Base-by-base conservation (phyloP, 1,140 invertebrate species). In the Meteorus sp. region DNA sequence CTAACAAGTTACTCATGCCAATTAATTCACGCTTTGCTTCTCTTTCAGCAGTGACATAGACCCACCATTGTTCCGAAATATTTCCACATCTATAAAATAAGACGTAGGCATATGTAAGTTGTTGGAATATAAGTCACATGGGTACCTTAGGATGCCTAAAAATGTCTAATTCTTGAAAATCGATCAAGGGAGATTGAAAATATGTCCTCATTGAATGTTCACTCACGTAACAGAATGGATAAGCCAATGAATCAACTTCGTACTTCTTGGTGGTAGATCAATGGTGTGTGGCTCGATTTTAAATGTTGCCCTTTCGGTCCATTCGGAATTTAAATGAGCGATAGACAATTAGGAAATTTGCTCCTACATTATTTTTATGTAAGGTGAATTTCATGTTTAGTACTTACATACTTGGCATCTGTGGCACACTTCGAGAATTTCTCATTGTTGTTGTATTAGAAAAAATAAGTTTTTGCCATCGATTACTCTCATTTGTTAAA, bases 401-500 rank as follows among this genome's bases (percentile, higher is more conserved):
- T 23, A 19, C 53, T 27, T 35, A 56, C 48, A n/a, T 51, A 2
- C 37, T 43, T 23, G 60, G 55, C 6, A 8, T 15, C 31, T 31
- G 20, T 5, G 43, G 29, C 11, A 35, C 45, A 6, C 44, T 59
- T 43, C 55, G 60, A 7, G 51, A 35, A 9, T 63, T 23, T 9
- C 17, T 41, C 15, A 67, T 6, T 39, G 69, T 65, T n/a, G 55
- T 57, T 3, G 35, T 47, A 47, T 63, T 74, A 0, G 73, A 61
- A 58, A 73, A 78, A 3, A 71, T 53, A 11, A 81, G 44, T 56
- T 72, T 71, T 33, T 77, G 69, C n/a, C 39, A 5, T n/a, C 58
- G 59, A 3, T 56, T 70, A 1, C 80, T 73, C 33, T 73, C 60
- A 62, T 82, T 82, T 17, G 56, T 72, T 9, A 81, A 43, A 1